Evolutionary conservation across 1,140 invertebrate genomes (phyloP), one percentile per base, ranked within the genome.

Genomic region (Meloidogyne hapla): DNA sequence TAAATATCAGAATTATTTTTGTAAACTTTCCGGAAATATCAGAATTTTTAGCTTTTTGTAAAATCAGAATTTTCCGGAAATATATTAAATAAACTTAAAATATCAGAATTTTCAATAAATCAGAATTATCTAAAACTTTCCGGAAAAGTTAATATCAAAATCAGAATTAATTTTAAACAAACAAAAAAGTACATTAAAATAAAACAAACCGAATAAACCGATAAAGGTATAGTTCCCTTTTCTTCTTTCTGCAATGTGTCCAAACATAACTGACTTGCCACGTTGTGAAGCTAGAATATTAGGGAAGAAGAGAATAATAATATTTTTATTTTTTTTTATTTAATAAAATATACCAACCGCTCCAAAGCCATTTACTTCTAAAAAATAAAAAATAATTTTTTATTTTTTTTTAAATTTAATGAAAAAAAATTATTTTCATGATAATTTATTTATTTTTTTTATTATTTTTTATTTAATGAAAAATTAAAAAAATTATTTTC

Each of bases 351-450:
- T n/a, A n/a, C 75, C 76, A 42, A 88, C 91, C 83, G 88, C 88
- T 75, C 94, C 94, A 88, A 92, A 94, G 12, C 90, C 92, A 63
- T 89, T 87, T 2, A 92, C 92, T 85, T 94, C 48, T 56, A 56
- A 56, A 56, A 56, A 56, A n/a, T 0, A 48, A 48, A 48, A 8
- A 33, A 33, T 6, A 33, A 33, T n/a, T n/a, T n/a, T n/a, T n/a
- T n/a, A n/a, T n/a, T n/a, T n/a, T n/a, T n/a, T 42, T 42, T 42
- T 42, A 0, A 56, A 56, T 8, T 33, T 6, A 33, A 33, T 33
- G 9, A 33, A 33, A 33, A 0, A 33, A 33, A 33, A n/a, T n/a
- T n/a, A n/a, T n/a, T n/a, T n/a, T n/a, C n/a, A n/a, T n/a, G n/a
- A n/a, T n/a, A n/a, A n/a, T n/a, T n/a, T n/a, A n/a, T n/a, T n/a